Percentiles rank a stretch among this genome's conserved stretches.
These are phyloP conservation scores for Amphiprion clarkii DNA, from an alignment of 2,797 vertebrate genomes.

Conservation along the genomic window DNA sequence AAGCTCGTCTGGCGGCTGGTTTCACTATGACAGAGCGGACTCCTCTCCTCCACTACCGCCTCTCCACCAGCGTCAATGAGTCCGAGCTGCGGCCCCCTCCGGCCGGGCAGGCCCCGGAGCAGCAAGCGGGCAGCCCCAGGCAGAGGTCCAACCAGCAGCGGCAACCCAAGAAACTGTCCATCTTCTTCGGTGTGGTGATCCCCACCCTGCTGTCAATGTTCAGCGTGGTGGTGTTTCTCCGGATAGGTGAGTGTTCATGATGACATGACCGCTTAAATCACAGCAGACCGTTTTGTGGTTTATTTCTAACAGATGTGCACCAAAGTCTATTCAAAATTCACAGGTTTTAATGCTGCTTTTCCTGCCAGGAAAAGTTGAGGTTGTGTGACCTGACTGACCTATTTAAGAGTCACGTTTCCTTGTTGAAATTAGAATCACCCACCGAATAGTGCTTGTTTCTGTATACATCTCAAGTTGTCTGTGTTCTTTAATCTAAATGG, in stretches of 20 bases:
- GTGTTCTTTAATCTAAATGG: not conserved
- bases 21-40: constrained; percentile 86
- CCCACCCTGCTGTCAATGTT: constrained; percentile 95
- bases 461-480: too few relatives aligned
- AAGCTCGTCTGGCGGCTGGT: not conserved
- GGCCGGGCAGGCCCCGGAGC: constrained; percentile 54
- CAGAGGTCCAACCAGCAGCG: constrained; percentile 38
- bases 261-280: not conserved
- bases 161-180: constrained; percentile 85
- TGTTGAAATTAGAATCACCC: not conserved
- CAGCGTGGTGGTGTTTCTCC: constrained; percentile 92
- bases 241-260: constrained; percentile 87
- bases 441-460: not conserved
- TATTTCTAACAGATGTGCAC: rapidly evolving
- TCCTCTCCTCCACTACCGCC: constrained; percentile 90
- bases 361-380: rapidly evolving
- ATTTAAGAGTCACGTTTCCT: too few relatives aligned
- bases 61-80: constrained; percentile 84
- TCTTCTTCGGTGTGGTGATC: constrained; percentile 93
- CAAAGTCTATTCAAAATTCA: not conserved
- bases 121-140: constrained; percentile 44
- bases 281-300: not conserved
- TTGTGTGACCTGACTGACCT: too few relatives aligned
- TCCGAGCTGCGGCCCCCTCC: constrained; percentile 61
- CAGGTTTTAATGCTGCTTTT: not conserved